phyloP scores from a whole-genome alignment of 2,888 invertebrate species.

The Stenchaetothrips biformis region DNA sequence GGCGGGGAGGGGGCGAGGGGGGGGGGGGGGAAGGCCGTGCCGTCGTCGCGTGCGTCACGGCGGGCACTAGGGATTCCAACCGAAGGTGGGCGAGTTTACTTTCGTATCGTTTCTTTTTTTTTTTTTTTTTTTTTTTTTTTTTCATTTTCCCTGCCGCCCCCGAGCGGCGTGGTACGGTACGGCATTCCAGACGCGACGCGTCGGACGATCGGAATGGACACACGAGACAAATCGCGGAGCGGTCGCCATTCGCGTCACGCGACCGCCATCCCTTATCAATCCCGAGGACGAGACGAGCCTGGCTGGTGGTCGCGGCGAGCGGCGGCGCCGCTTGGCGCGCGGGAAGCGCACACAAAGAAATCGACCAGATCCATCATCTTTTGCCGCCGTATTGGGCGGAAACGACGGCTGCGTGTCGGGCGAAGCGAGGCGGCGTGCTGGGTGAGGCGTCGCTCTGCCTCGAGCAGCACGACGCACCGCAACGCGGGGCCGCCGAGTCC shows the following conservation, averaged over 20 bases:
- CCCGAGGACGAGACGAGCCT: background rate
- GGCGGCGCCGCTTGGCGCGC: background rate
- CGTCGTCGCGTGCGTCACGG: too few relatives aligned
- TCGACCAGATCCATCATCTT: constrained; percentile 8
- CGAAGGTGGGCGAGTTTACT: background rate
- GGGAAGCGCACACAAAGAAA: background rate
- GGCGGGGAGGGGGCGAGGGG: too few relatives aligned
- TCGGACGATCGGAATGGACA: background rate
- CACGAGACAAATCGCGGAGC: constrained; percentile 1
- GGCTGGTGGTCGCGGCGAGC: background rate
- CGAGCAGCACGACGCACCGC: background rate
- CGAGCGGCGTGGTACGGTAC: background rate
- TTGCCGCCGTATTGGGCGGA: constrained; percentile 2
- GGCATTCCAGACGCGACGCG: background rate
- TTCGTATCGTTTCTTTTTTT: background rate
- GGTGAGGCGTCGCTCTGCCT: background rate
- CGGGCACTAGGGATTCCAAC: background rate
- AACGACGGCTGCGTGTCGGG: background rate
- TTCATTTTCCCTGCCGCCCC: background rate
- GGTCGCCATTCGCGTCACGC: constrained; percentile 6
- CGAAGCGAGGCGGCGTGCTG: background rate
- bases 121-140: background rate
- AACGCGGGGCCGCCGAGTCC: too few relatives aligned
- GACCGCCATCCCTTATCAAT: constrained; percentile 2
- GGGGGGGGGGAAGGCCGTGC: too few relatives aligned